A percentile compares a stretch with the other conserved stretches of the same genome.
phyloP scores from a whole-genome alignment of 2,113 vertebrate genomes.

The Colossoma macropomum region DNA sequence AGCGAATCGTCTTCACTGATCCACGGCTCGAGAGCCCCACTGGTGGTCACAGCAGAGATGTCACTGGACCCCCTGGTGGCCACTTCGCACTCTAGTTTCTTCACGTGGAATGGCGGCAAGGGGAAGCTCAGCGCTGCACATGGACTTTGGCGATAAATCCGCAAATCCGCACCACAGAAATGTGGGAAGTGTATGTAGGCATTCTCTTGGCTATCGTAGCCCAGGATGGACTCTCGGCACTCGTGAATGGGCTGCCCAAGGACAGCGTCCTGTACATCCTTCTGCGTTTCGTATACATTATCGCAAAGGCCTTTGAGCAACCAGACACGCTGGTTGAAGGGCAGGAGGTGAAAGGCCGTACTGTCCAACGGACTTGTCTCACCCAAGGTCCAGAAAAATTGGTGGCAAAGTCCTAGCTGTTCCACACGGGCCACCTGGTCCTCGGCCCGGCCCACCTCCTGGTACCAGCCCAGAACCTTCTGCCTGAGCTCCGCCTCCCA shows the following conservation, averaged over 20 bases:
- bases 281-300: slow-evolving; percentile 95
- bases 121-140: slow-evolving; percentile 86
- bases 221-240: slow-evolving; percentile 96
- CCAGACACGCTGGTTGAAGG: slow-evolving; percentile 93
- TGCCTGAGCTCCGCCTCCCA: slow-evolving; percentile 93
- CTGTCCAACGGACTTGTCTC: slow-evolving; percentile 89
- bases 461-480: slow-evolving; percentile 91
- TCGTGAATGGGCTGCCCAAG: slow-evolving; percentile 96
- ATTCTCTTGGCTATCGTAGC: slow-evolving; percentile 92
- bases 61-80: background rate
- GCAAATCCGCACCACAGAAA: slow-evolving; percentile 95
- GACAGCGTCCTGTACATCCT: slow-evolving; percentile 92
- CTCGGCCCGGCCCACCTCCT: slow-evolving; percentile 80
- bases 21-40: background rate
- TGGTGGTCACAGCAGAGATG: background rate
- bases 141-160: slow-evolving; percentile 94
- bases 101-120: slow-evolving; percentile 75
- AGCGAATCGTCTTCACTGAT: background rate
- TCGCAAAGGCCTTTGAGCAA: slow-evolving; percentile 96
- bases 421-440: slow-evolving; percentile 85
- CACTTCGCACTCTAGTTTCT: slow-evolving; percentile 55
- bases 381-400: slow-evolving; percentile 90
- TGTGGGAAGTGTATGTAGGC: slow-evolving; percentile 97
- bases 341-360: slow-evolving; percentile 89
- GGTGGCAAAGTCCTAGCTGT: slow-evolving; percentile 89